Percentiles rank a stretch among this genome's conserved stretches.
Conservation (phyloP, 2,113 vertebrate species). For the Rattus norvegicus region GRCr8 NC_086033.1:91298001-91298500, state of each 20-base stretch:
- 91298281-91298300: neutral
- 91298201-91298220: neutral
- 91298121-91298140: neutral
- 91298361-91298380: neutral
- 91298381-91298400: constrained; percentile 62
- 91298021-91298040: neutral
- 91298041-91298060: neutral
- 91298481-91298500: constrained; percentile 37
- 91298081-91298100: neutral
- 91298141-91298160: neutral
- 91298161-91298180: neutral
- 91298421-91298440: constrained; percentile 73
- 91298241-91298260: neutral
- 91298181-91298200: neutral
- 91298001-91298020: too few relatives aligned
- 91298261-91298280: neutral
- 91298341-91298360: neutral
- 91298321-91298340: neutral
- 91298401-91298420: constrained; percentile 72
- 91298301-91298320: neutral
- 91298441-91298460: constrained; percentile 74
- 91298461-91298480: constrained; percentile 54
- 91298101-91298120: fast-evolving
- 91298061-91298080: neutral
- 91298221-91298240: neutral